A percentile compares a stretch with the other conserved stretches of the same genome.
phyloP scores from a whole-genome alignment of 2,797 vertebrate species.

The Eulemur mongoz region DNA sequence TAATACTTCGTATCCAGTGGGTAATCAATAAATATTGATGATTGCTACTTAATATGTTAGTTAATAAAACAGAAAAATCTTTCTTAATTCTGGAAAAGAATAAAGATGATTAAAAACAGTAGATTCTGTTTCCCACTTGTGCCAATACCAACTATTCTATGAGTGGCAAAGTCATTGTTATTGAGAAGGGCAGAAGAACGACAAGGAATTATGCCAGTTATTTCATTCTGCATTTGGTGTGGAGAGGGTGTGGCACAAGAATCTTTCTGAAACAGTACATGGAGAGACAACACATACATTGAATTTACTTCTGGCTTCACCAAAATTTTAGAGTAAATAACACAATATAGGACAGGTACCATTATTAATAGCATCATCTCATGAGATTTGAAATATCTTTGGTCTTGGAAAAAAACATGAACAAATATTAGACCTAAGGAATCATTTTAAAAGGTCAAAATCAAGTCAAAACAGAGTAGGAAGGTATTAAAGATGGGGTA shows the following conservation, averaged over 20 bases:
- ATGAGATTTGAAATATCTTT: constrained; percentile 13
- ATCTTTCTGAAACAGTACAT: not conserved
- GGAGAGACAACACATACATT: not conserved
- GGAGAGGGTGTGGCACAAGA: not conserved
- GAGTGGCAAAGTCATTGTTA: constrained; percentile 18
- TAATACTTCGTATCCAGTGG: not conserved
- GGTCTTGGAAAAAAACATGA: constrained; percentile 18
- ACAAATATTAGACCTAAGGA: constrained; percentile 28
- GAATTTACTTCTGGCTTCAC: constrained; percentile 37
- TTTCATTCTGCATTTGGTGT: constrained; percentile 5
- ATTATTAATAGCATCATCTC: not conserved
- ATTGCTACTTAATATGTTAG: constrained; percentile 29
- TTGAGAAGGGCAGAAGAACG: not conserved
- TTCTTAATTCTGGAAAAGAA: constrained; percentile 50
- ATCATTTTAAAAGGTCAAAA: constrained; percentile 32
- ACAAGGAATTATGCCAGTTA: constrained; percentile 1
- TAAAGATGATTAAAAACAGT: constrained; percentile 33
- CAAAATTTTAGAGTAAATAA: constrained; percentile 32
- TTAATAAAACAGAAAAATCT: constrained; percentile 39
- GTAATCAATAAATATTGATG: constrained; percentile 7
- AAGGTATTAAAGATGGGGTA: constrained; percentile 12
- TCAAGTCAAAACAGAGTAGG: constrained; percentile 1
- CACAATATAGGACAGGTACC: not conserved
- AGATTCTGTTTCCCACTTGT: not conserved
- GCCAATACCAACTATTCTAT: constrained; percentile 28